phyloP scores from a whole-genome alignment of 2,113 vertebrate species.

The Macaca nemestrina region DNA sequence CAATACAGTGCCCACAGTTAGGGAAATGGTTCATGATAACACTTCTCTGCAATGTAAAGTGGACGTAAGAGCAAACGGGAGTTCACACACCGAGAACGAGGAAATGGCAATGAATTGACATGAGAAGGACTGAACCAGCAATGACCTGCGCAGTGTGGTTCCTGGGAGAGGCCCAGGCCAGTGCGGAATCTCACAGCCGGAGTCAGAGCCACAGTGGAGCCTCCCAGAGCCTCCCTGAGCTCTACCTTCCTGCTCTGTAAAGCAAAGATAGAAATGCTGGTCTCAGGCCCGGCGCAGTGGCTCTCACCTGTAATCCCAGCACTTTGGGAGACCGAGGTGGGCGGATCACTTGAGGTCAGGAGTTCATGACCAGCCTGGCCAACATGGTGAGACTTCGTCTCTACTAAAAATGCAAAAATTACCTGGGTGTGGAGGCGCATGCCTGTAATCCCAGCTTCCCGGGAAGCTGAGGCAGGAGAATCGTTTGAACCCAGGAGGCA shows the following conservation, averaged over 20 bases:
- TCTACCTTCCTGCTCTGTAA: background rate
- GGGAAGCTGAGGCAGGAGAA: too few species aligned
- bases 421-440: accelerated
- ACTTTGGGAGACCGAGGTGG: too few species aligned
- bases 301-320: too few species aligned
- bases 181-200: background rate
- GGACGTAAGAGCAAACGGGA: accelerated
- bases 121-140: background rate
- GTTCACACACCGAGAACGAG: accelerated
- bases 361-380: too few species aligned
- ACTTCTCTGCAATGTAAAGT: accelerated
- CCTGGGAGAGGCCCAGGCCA: background rate
- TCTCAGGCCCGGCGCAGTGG: background rate
- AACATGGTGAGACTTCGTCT: too few species aligned
- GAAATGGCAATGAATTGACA: accelerated
- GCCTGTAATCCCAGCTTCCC: too few species aligned
- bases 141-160: accelerated
- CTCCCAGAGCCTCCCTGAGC: background rate
- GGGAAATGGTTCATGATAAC: accelerated
- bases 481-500: too few species aligned
- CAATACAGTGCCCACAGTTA: accelerated
- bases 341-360: too few species aligned
- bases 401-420: too few species aligned
- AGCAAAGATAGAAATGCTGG: background rate
- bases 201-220: background rate